Conservation (phyloP, 1,140 invertebrate genomes). For the Neodiprion pinetum region DNA sequence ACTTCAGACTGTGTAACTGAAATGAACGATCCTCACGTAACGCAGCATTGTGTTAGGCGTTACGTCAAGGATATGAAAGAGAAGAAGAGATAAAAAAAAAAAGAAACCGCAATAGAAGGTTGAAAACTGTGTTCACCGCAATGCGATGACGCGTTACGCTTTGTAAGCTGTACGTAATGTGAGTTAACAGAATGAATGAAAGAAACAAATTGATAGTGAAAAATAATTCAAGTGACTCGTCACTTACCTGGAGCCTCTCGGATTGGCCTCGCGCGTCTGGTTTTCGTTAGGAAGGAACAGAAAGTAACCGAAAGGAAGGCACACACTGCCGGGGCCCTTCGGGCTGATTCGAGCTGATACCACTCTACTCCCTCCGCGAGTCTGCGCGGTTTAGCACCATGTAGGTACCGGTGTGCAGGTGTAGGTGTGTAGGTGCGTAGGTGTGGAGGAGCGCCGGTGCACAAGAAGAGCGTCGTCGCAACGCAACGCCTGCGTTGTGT, state of each 20-base stretch:
- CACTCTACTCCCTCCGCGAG: constrained; percentile 3
- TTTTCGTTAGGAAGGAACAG: background rate
- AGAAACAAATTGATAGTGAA: background rate
- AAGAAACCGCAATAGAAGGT: no score
- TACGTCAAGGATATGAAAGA: no score
- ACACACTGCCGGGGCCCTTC: background rate
- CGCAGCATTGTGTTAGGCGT: no score
- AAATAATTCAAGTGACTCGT: background rate
- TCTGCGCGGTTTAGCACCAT: constrained; percentile 4
- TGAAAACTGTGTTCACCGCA: no score
- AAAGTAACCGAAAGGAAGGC: background rate
- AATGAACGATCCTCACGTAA: no score
- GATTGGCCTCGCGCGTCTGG: background rate
- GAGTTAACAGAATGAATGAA: no score
- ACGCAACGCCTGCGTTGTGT: no score
- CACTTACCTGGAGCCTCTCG: background rate
- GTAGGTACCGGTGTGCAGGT: background rate
- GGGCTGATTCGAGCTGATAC: background rate
- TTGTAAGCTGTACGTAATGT: no score
- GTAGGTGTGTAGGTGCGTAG: background rate
- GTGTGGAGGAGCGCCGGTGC: background rate
- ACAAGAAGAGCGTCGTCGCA: background rate
- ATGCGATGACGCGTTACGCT: no score
- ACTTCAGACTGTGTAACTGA: no score
- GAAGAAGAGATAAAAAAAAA: no score